Evolutionary conservation across 2,113 vertebrate species (phyloP).

Genomic region (Mesembrinibis cayennensis): DNA sequence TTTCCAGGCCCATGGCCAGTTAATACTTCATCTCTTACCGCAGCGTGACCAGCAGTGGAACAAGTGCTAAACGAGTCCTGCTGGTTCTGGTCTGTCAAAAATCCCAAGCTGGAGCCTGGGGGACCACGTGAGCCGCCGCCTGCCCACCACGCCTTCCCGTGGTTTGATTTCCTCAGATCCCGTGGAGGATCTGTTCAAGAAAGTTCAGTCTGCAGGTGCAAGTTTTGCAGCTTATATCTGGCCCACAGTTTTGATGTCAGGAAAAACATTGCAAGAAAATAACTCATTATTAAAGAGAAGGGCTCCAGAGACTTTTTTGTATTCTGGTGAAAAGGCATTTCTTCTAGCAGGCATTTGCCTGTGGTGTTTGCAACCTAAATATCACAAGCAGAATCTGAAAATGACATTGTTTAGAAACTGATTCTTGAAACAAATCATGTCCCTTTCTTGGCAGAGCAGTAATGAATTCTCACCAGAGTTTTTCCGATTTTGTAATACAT

Average conservation of each 20-base stretch:
- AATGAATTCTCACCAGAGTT: not conserved
- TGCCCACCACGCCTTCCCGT: not conserved
- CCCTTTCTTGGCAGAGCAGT: not conserved
- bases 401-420: not conserved
- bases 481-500: not conserved
- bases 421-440: not conserved
- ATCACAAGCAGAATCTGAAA: not conserved
- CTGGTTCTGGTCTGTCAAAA: constrained; percentile 19
- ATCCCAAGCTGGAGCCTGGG: not conserved
- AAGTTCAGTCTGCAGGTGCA: not conserved
- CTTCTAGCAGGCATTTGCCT: not conserved
- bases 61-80: not conserved
- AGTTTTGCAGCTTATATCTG: not conserved
- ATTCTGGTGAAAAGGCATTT: not conserved
- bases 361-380: not conserved
- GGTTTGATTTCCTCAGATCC: not conserved
- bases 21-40: constrained; percentile 24
- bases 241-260: not conserved
- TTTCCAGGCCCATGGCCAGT: constrained; percentile 50
- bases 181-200: not conserved
- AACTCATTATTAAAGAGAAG: not conserved
- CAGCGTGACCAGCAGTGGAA: constrained; percentile 27
- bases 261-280: not conserved
- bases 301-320: not conserved
- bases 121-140: not conserved